These are phyloP conservation scores for Ciconia stormi DNA, from an alignment of 2,113 vertebrate genomes.

Conservation along the genomic window DNA sequence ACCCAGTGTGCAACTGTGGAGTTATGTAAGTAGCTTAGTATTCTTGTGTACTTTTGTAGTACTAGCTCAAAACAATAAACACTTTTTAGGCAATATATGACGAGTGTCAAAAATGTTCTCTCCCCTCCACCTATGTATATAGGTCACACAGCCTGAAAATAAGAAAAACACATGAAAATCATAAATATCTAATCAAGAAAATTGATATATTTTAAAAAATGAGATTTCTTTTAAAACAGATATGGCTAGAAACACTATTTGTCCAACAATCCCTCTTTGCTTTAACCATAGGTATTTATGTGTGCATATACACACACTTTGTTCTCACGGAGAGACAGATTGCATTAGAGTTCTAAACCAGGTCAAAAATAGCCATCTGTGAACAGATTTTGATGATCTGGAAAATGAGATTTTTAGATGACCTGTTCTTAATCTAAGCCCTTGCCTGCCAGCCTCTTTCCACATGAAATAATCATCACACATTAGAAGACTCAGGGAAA, in stretches of 20 bases:
- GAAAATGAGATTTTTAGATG: constrained; percentile 44
- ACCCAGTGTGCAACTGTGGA: not conserved
- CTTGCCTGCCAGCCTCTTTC: not conserved
- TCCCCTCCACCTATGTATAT: not conserved
- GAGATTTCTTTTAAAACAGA: not conserved
- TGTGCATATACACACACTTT: not conserved
- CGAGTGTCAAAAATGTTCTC: not conserved
- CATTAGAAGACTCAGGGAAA: not conserved
- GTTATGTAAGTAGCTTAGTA: not conserved
- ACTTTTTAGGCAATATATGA: not conserved
- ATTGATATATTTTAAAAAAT: not conserved
- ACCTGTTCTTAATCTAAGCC: constrained; percentile 44
- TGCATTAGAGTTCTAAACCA: constrained; percentile 45
- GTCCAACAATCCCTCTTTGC: not conserved
- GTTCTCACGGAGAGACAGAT: not conserved
- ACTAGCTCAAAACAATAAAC: not conserved
- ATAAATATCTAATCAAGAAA: not conserved
- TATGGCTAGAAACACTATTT: not conserved
- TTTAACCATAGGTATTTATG: not conserved
- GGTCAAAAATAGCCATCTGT: constrained; percentile 29
- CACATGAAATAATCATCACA: not conserved
- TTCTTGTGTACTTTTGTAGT: not conserved
- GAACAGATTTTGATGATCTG: constrained; percentile 3
- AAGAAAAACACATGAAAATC: not conserved
- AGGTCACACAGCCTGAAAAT: not conserved